Conservation (phyloP, 2,888 invertebrate genomes). For the Chymomyza procnemis region DNA sequence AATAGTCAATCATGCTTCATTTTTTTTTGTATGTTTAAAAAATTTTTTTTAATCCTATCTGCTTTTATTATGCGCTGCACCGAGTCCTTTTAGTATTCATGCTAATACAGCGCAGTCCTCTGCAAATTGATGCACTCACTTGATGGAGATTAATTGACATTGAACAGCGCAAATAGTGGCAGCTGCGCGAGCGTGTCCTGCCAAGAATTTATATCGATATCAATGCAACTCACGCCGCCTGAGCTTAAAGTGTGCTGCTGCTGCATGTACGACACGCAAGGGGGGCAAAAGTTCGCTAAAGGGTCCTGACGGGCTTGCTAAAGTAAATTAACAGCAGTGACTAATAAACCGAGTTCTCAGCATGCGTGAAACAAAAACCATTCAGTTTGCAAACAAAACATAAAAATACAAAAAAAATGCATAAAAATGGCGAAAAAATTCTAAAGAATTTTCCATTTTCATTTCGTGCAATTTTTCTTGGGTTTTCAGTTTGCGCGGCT, state of each 20-base stretch:
- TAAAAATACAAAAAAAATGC: neutral
- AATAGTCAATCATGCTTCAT: neutral
- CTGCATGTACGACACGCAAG: neutral
- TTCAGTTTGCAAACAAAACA: neutral
- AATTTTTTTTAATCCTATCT: neutral
- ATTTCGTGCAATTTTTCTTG: conserved; percentile 9
- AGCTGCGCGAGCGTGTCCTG: neutral
- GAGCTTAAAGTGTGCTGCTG: conserved; percentile 5
- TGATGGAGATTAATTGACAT: conserved; percentile 55
- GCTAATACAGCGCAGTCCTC: conserved; percentile 35
- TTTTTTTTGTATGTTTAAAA: neutral
- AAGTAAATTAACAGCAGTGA: conserved; percentile 15
- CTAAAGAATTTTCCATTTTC: conserved; percentile 24
- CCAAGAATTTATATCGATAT: neutral
- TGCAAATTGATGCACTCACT: conserved; percentile 35
- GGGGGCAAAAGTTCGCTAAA: neutral
- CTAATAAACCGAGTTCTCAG: conserved; percentile 13
- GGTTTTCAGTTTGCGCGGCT: neutral
- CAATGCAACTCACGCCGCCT: neutral
- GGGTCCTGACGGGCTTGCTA: neutral
- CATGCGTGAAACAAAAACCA: conserved; percentile 11
- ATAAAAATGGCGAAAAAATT: neutral
- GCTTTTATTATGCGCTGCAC: neutral
- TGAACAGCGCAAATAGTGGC: neutral
- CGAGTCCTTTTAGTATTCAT: conserved; percentile 21